Base-by-base conservation (phyloP, 2,113 vertebrate genomes). In the Phyllopteryx taeniolatus region DNA sequence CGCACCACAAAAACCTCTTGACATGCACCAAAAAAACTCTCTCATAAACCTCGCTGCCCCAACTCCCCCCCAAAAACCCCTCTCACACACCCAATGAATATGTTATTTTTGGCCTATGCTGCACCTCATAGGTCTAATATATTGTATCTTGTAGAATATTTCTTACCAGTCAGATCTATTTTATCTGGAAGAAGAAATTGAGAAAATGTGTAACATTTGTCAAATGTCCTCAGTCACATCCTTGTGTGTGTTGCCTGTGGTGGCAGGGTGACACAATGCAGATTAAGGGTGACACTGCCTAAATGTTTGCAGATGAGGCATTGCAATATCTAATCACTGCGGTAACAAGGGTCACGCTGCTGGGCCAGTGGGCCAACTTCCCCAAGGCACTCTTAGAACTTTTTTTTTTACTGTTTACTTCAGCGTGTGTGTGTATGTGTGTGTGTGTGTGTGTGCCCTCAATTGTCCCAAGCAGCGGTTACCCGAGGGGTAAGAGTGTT, bases 231-330 rank as follows among this genome's bases (percentile, higher is more conserved):
- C 17, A 11, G 39, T 42, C 43, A 33, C 20, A 19, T 73, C 67
- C 59, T 75, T 73, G 44, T 60, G 67, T 74, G 59, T 72, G 70
- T 76, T 80, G 39, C 43, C 67, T 59, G 31, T 42, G 75, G 71
- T 85, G 76, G 68, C 82, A 67, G 66, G 75, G 73, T 87, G 88
- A 86, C 81, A 83, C 73, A 72, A 57, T 39, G 51, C 67, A 86
- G 72, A 86, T 86, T 87, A 85, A 77, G 70, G 89, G 86, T 87
- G 87, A 89, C 83, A 84, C 79, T 92, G 88, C 78, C 91, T 94
- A 93, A 94, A 93, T 94, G 92, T 93, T 94, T 92, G 91, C 93
- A 94, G 93, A 93, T 94, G 92, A 92, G 83, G 68, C 82, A 76
- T 79, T 74, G 81, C 79, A 84, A 90, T 90, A 91, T 91, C 90